phyloP scores from a whole-genome alignment of 2,797 vertebrate species.

The Sebastes glaucus region DNA sequence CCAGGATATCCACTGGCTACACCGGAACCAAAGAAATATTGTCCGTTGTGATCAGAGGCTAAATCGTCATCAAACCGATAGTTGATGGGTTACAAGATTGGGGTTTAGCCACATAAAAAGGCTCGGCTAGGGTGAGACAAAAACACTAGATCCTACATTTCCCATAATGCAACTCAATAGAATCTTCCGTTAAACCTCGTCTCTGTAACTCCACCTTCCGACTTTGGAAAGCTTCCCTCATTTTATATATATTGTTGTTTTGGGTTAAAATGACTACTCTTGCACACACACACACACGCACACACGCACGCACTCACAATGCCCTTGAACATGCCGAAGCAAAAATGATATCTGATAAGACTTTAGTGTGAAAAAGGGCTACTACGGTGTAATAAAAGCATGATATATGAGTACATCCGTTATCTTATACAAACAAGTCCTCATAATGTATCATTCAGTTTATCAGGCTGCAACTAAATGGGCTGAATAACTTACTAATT shows the following conservation, averaged over 20 bases:
- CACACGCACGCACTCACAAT: neutral
- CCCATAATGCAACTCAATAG: too few relatives aligned
- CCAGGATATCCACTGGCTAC: too few relatives aligned
- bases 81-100: too few relatives aligned
- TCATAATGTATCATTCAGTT: conserved; percentile 17
- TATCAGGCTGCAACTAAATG: conserved; percentile 6
- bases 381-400: conserved; percentile 1
- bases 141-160: too few relatives aligned
- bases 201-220: too few relatives aligned
- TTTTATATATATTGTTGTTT: neutral
- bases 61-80: too few relatives aligned
- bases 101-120: too few relatives aligned
- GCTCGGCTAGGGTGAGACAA: too few relatives aligned
- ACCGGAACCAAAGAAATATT: too few relatives aligned
- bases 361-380: neutral
- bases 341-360: neutral
- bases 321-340: conserved; percentile 18
- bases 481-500: neutral
- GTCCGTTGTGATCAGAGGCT: too few relatives aligned
- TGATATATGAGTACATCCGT: conserved; percentile 10
- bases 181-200: too few relatives aligned
- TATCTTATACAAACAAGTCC: conserved; percentile 13
- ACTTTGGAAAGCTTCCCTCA: neutral
- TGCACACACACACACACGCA: too few relatives aligned
- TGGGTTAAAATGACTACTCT: neutral